These are phyloP conservation scores for Allacma fusca DNA, from an alignment of 2,888 invertebrate genomes.

Conservation along the genomic window DNA sequence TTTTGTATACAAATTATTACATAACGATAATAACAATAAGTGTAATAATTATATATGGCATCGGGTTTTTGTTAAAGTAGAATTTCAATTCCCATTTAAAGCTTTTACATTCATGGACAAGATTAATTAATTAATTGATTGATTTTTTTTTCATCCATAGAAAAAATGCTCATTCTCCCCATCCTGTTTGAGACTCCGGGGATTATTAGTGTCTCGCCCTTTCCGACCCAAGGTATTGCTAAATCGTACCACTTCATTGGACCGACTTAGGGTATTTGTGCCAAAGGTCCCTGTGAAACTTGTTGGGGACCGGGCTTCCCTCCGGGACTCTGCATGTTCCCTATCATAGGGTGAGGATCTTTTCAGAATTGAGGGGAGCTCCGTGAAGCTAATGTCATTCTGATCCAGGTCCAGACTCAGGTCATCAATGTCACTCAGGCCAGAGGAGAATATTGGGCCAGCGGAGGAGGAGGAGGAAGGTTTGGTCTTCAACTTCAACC, in stretches of 20 bases:
- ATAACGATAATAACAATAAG: too few relatives aligned
- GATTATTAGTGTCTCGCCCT: conserved; percentile 62
- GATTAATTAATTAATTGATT: too few relatives aligned
- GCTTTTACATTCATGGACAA: too few relatives aligned
- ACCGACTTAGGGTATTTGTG: conserved; percentile 62
- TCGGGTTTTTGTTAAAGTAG: too few relatives aligned
- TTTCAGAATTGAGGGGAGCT: conserved; percentile 57
- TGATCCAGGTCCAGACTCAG: conserved; percentile 56
- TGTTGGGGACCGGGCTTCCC: conserved; percentile 36
- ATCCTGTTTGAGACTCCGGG: conserved; percentile 71
- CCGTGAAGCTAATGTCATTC: conserved; percentile 48
- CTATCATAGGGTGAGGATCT: conserved; percentile 31
- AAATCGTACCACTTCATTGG: conserved; percentile 60
- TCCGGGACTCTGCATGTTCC: conserved; percentile 3
- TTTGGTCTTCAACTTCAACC: conserved; percentile 60
- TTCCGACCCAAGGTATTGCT: conserved; percentile 54
- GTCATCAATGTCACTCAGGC: conserved; percentile 81
- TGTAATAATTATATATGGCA: too few relatives aligned
- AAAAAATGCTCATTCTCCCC: conserved; percentile 72
- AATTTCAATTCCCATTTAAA: too few relatives aligned
- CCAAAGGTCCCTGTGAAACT: conserved; percentile 24
- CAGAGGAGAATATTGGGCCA: conserved; percentile 83
- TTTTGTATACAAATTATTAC: too few relatives aligned
- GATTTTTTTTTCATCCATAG: conserved; percentile 77
- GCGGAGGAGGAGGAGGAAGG: conserved; percentile 71